A percentile compares a stretch with the other conserved stretches of the same genome.
phyloP scores from a whole-genome alignment of 2,797 vertebrate genomes.

The Microctenopoma stevenorrisi region DNA sequence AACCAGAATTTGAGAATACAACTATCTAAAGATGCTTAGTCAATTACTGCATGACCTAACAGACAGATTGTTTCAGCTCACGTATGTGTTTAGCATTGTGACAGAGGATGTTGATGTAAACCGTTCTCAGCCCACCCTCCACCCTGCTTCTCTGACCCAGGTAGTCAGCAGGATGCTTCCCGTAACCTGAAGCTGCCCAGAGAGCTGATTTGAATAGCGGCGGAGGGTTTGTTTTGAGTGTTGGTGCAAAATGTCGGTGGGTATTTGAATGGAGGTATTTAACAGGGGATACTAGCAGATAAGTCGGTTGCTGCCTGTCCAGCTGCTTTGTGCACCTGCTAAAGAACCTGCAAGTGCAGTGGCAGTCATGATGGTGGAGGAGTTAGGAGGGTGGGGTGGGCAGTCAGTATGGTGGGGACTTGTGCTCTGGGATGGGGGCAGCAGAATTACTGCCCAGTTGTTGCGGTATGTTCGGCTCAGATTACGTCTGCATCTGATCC shows the following conservation, averaged over 20 bases:
- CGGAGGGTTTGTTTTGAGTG: constrained; percentile 31
- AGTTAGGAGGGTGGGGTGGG: constrained; percentile 21
- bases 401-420: neutral
- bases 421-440: neutral
- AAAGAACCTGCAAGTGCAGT: constrained; percentile 22
- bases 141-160: constrained; percentile 25
- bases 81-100: neutral
- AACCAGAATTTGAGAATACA: neutral
- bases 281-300: constrained; percentile 42
- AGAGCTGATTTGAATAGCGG: constrained; percentile 66
- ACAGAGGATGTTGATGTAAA: constrained; percentile 6
- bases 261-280: constrained; percentile 70
- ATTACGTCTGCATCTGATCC: neutral
- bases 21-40: neutral
- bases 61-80: neutral
- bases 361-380: constrained; percentile 43
- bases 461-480: no score
- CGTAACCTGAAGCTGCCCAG: constrained; percentile 60
- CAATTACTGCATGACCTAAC: neutral
- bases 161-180: constrained; percentile 18
- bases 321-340: constrained; percentile 69
- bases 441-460: neutral
- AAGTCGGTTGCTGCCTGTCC: constrained; percentile 37
- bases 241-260: neutral
- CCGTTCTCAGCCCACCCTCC: constrained; percentile 28